Percentiles rank a stretch among this genome's conserved stretches.
These are phyloP conservation scores for Zosterops lateralis DNA, from an alignment of 2,113 vertebrate species.

Conservation along the genomic window DNA sequence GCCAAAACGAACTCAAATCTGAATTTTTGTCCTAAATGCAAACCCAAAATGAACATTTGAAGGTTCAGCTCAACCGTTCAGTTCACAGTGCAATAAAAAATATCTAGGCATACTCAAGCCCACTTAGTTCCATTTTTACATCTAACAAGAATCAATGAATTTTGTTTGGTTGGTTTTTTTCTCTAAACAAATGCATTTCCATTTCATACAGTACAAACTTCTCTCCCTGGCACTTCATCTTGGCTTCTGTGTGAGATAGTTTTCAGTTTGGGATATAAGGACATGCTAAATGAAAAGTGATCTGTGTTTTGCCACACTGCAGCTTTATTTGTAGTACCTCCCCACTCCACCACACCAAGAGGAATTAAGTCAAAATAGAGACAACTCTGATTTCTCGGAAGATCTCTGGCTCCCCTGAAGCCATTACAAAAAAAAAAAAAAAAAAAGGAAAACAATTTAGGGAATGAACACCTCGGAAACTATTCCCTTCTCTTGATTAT, in stretches of 20 bases:
- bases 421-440: not conserved
- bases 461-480: constrained; percentile 56
- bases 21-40: not conserved
- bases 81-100: not conserved
- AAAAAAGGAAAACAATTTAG: constrained; percentile 6
- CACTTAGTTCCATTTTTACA: not conserved
- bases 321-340: constrained; percentile 4
- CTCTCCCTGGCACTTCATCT: not conserved
- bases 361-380: constrained; percentile 1
- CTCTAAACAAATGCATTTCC: not conserved
- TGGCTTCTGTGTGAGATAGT: not conserved
- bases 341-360: not conserved
- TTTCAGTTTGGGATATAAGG: not conserved
- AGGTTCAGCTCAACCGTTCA: not conserved
- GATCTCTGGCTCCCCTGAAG: not conserved
- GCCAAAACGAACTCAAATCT: not conserved
- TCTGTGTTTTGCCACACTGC: not conserved
- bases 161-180: fast-evolving
- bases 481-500: constrained; percentile 30
- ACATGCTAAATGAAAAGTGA: not conserved
- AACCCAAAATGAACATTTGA: not conserved
- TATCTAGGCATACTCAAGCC: not conserved
- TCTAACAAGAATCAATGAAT: not conserved
- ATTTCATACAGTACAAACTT: not conserved
- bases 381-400: not conserved